Percentiles rank a stretch among this genome's conserved stretches.
Evolutionary conservation across 37 sponge, comb jelly and placozoan genomes (phyloP).

Genomic region (Ianthella basta): DNA sequence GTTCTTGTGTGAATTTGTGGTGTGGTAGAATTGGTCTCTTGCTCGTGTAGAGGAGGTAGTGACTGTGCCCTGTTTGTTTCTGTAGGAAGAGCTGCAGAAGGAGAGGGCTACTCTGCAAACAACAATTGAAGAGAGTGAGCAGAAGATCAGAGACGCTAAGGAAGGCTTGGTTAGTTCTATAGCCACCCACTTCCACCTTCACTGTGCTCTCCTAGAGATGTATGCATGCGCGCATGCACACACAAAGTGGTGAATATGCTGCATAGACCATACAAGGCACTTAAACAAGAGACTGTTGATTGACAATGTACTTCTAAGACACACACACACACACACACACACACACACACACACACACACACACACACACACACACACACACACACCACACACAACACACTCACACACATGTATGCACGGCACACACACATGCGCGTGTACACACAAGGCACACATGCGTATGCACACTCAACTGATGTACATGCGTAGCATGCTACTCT

Average conservation of each 20-base stretch:
- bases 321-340: slow-evolving; percentile 14
- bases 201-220: not conserved
- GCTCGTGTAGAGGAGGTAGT: not conserved
- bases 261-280: not conserved
- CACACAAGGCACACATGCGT: too few species aligned
- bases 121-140: not conserved
- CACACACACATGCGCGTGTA: too few species aligned
- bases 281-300: not conserved
- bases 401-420: too few species aligned
- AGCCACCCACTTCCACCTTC: too few species aligned
- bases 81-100: slow-evolving; percentile 23
- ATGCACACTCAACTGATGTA: too few species aligned
- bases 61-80: not conserved
- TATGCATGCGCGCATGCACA: not conserved
- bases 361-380: too few species aligned
- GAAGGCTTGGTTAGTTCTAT: not conserved
- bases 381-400: too few species aligned
- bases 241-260: too few species aligned
- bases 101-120: not conserved
- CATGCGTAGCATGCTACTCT: too few species aligned
- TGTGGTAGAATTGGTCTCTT: too few species aligned
- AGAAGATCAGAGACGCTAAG: slow-evolving; percentile 2
- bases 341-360: not conserved
- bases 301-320: not conserved
- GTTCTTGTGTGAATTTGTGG: too few species aligned